phyloP scores from a whole-genome alignment of 2,113 vertebrate species.

The mouse (Mus musculus) region GRCm39 chr14:52363001-52363500 shows the following conservation, averaged over 20 bases:
- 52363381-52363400: background rate
- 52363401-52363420: background rate
- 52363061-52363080: no score
- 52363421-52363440: constrained; percentile 21
- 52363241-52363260: background rate
- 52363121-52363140: no score
- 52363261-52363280: background rate
- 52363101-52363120: no score
- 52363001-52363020: no score
- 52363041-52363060: no score
- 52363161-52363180: no score
- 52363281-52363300: background rate
- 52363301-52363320: background rate
- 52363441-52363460: background rate
- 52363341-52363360: background rate
- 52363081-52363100: no score
- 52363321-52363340: background rate
- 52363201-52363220: background rate
- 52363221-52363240: background rate
- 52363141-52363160: no score
- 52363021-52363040: no score
- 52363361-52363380: background rate
- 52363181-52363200: background rate
- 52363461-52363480: background rate
- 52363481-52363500: background rate